phyloP scores from a whole-genome alignment of 1,140 invertebrate species.

The Halyomorpha halys region DNA sequence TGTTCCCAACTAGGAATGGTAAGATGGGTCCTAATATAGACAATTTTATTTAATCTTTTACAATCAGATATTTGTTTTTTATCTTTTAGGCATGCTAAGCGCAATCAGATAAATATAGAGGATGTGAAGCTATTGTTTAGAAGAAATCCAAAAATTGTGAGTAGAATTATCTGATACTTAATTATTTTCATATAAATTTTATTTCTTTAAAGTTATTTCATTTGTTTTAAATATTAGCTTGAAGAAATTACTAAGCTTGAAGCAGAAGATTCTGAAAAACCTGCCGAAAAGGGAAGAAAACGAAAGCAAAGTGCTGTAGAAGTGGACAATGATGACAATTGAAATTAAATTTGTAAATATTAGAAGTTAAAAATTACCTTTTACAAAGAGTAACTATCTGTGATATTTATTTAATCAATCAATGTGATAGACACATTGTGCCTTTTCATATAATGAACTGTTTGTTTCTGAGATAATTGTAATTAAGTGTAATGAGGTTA shows the following conservation, averaged over 20 bases:
- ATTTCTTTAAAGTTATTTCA: not conserved
- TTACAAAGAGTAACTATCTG: not conserved
- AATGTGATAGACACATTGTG: too few relatives aligned
- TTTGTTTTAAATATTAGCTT: not conserved
- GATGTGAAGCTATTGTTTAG: conserved; percentile 7
- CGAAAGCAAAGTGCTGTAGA: not conserved
- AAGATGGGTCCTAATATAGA: too few relatives aligned
- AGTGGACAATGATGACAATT: not conserved
- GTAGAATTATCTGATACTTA: not conserved
- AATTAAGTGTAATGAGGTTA: too few relatives aligned
- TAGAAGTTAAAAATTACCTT: not conserved
- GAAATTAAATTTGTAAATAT: not conserved
- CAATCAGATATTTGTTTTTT: not conserved
- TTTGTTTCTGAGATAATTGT: too few relatives aligned
- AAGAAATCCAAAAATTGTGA: conserved; percentile 15
- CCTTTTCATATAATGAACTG: too few relatives aligned
- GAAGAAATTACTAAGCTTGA: conserved; percentile 12
- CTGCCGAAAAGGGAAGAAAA: not conserved
- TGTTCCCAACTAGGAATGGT: too few relatives aligned
- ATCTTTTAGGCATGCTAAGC: conserved; percentile 12
- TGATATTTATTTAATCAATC: too few relatives aligned
- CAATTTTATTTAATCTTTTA: not conserved
- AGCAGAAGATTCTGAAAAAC: not conserved
- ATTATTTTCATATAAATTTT: not conserved
- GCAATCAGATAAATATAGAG: conserved; percentile 3